Conservation (phyloP, 2,888 invertebrate genomes). For the Torymus texanus region DNA sequence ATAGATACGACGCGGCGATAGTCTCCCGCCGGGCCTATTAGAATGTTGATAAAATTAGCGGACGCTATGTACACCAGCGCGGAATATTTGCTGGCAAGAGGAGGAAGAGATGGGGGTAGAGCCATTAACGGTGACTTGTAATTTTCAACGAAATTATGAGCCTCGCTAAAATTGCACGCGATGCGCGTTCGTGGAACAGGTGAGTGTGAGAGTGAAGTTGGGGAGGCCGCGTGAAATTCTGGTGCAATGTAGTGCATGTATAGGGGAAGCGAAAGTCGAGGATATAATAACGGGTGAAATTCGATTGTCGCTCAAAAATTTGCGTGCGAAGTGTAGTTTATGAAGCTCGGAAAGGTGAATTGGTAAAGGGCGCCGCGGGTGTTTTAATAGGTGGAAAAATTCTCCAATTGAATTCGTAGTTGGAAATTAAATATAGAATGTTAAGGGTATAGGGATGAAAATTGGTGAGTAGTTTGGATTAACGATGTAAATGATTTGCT, state of each 20-base stretch:
- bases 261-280: constrained; percentile 1
- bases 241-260: too few relatives aligned
- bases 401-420: too few relatives aligned
- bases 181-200: neutral
- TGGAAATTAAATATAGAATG: too few relatives aligned
- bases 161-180: constrained; percentile 11
- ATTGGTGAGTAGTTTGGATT: too few relatives aligned
- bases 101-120: neutral
- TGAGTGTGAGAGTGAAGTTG: too few relatives aligned
- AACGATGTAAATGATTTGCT: too few relatives aligned
- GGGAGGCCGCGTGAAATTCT: too few relatives aligned
- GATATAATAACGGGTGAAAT: constrained; percentile 21
- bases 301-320: constrained; percentile 25
- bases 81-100: constrained; percentile 11
- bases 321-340: neutral
- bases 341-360: neutral
- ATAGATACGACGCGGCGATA: neutral
- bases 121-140: constrained; percentile 3
- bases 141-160: constrained; percentile 35
- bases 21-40: constrained; percentile 13
- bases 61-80: neutral
- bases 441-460: too few relatives aligned
- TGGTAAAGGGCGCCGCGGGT: neutral
- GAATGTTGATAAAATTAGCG: constrained; percentile 40
- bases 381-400: too few relatives aligned